Evolutionary conservation across 2,888 invertebrate genomes (phyloP).

Genomic region (Hydrotaea cyrtoneurina): DNA sequence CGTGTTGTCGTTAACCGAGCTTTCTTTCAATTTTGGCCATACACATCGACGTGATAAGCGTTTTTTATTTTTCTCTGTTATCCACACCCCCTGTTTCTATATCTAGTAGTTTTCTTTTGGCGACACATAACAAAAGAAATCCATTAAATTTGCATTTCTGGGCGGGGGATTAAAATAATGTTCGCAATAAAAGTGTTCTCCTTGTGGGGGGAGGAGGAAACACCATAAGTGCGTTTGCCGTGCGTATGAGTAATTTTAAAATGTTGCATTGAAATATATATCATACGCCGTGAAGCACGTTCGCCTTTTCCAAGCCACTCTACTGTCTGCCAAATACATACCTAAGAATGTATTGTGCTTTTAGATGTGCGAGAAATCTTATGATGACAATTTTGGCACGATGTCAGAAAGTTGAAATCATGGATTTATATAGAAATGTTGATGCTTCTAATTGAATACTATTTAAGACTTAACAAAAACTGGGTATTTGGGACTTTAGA

Average conservation of each 20-base stretch:
- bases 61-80: neutral
- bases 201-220: neutral
- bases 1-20: neutral
- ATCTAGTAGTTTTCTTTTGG: neutral
- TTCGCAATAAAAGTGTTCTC: neutral
- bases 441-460: too few species aligned
- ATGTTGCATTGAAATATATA: neutral
- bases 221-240: neutral
- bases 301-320: neutral
- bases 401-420: too few species aligned
- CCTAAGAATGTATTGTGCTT: too few species aligned
- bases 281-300: constrained; percentile 11
- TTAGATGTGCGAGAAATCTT: too few species aligned
- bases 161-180: too few species aligned
- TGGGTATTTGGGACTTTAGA: too few species aligned
- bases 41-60: neutral
- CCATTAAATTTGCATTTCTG: constrained; percentile 17
- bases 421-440: too few species aligned
- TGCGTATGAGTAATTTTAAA: constrained; percentile 13
- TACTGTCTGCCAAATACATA: too few species aligned
- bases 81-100: neutral
- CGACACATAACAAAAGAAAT: neutral
- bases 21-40: neutral
- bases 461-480: too few species aligned
- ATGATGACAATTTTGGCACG: too few species aligned